A percentile compares a stretch with the other conserved stretches of the same genome.
Evolutionary conservation across 2,888 invertebrate genomes (phyloP).

Genomic region (Athalia cordata): DNA sequence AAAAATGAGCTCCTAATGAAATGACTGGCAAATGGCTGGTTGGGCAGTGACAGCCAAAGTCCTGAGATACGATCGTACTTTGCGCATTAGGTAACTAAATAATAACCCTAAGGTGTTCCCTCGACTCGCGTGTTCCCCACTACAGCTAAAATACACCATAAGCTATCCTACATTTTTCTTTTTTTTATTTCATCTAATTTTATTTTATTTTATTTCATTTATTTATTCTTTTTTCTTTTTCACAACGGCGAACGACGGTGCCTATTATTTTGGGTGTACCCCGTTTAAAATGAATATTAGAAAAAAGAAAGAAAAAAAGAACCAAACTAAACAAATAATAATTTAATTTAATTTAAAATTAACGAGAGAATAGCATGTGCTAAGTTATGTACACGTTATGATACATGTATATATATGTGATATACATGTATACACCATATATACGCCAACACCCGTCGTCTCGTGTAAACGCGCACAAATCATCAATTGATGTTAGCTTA

Average conservation of each 20-base stretch:
- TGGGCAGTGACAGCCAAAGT: constrained; percentile 48
- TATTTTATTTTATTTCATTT: no score
- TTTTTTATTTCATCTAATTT: constrained; percentile 1
- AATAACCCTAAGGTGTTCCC: constrained; percentile 42
- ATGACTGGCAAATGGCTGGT: constrained; percentile 54
- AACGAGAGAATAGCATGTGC: constrained; percentile 65
- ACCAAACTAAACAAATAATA: constrained; percentile 46
- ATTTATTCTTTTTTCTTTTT: no score
- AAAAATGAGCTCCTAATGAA: constrained; percentile 52
- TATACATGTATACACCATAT: no score
- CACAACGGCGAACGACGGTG: no score
- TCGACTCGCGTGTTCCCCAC: constrained; percentile 9
- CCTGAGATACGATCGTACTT: constrained; percentile 54
- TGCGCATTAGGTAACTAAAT: constrained; percentile 54
- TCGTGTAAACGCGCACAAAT: no score
- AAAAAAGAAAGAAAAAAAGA: not conserved
- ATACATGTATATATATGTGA: no score
- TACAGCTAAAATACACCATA: not conserved
- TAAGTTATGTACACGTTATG: constrained; percentile 14
- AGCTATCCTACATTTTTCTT: not conserved
- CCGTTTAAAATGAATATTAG: constrained; percentile 58
- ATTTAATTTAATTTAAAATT: constrained; percentile 64
- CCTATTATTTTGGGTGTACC: not conserved
- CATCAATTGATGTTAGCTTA: constrained; percentile 45
- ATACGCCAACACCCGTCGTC: no score